Evolutionary conservation across 2,797 vertebrate genomes (phyloP).

Genomic region (Sebastes taczanowskii): DNA sequence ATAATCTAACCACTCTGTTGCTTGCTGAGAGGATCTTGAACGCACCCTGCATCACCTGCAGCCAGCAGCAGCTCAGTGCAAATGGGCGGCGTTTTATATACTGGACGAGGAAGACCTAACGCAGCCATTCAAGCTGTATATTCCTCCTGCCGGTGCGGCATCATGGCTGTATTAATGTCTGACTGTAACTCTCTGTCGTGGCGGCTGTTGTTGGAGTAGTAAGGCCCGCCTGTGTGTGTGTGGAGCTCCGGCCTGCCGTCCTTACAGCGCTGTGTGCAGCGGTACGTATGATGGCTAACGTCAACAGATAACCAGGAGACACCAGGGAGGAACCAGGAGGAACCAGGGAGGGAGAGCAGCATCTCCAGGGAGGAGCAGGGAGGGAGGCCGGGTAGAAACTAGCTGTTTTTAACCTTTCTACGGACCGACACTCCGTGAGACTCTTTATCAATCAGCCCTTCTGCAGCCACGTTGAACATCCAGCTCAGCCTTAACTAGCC

Average conservation of each 20-base stretch:
- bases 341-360: slow-evolving; percentile 44
- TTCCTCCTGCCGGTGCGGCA: neutral
- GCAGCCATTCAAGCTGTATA: neutral
- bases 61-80: slow-evolving; percentile 30
- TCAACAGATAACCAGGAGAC: neutral
- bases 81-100: slow-evolving; percentile 62
- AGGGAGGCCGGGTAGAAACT: neutral
- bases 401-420: neutral
- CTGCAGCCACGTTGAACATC: neutral
- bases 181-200: neutral
- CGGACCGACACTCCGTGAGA: neutral
- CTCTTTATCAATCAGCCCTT: neutral
- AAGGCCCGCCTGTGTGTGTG: slow-evolving; percentile 15
- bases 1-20: neutral
- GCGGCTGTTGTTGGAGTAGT: slow-evolving; percentile 15
- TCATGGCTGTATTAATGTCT: slow-evolving; percentile 29
- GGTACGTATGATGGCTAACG: slow-evolving; percentile 43
- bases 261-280: slow-evolving; percentile 38
- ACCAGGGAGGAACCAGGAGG: neutral
- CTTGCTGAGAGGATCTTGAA: slow-evolving; percentile 35
- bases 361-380: neutral
- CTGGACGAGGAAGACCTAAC: slow-evolving; percentile 21
- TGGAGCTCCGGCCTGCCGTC: slow-evolving; percentile 48
- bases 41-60: slow-evolving; percentile 63
- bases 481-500: slow-evolving; percentile 23